Evolutionary conservation across 2,888 invertebrate genomes (phyloP).

Genomic region (Cosmia pyralina): DNA sequence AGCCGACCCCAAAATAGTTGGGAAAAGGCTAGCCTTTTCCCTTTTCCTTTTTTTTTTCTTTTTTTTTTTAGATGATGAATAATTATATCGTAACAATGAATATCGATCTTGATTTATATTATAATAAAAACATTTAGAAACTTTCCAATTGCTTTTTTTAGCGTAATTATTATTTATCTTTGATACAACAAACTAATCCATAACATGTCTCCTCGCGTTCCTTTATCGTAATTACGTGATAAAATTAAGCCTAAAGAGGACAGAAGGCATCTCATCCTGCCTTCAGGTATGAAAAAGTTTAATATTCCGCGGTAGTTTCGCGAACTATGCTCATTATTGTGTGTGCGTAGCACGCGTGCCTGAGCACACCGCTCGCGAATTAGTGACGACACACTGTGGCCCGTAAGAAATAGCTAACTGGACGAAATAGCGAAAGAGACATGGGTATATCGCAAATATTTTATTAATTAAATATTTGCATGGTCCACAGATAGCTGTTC

Average conservation of each 20-base stretch:
- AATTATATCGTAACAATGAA: background rate
- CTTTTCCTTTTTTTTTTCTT: too few relatives aligned
- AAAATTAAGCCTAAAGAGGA: conserved; percentile 22
- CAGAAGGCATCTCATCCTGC: conserved; percentile 27
- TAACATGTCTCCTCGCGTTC: background rate
- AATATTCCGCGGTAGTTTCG: conserved; percentile 42
- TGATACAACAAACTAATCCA: too few relatives aligned
- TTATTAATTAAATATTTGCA: too few relatives aligned
- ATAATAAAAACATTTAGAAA: too few relatives aligned
- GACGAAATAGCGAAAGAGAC: background rate
- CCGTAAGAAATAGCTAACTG: background rate
- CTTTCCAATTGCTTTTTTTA: too few relatives aligned
- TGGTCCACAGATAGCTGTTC: too few relatives aligned
- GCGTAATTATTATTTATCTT: too few relatives aligned
- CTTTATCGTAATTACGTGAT: conserved; percentile 19
- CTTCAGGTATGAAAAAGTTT: conserved; percentile 37
- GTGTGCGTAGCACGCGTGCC: conserved; percentile 51
- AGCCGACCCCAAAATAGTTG: too few relatives aligned
- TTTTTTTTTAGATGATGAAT: background rate
- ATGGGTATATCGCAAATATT: too few relatives aligned
- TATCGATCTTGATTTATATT: too few relatives aligned
- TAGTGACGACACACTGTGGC: conserved; percentile 37
- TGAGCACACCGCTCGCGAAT: conserved; percentile 29
- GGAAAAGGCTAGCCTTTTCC: too few relatives aligned
- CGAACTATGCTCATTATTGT: conserved; percentile 51